Evolutionary conservation across 2,888 invertebrate species (phyloP).

Genomic region (Bedellia somnulentella): DNA sequence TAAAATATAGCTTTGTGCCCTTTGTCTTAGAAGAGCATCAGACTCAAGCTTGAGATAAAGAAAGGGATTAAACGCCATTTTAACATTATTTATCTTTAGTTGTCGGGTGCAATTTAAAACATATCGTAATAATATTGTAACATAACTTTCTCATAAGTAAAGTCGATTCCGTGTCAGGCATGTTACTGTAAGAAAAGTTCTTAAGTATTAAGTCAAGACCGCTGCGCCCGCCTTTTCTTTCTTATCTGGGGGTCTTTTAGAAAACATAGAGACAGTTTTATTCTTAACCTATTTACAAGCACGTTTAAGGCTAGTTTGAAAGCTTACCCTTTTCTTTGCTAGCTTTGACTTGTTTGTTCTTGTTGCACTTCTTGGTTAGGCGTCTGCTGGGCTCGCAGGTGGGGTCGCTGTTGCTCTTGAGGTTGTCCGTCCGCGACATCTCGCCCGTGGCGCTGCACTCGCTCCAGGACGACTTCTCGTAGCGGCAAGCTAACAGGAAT

Average conservation of each 20-base stretch:
- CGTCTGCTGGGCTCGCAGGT: constrained; percentile 81
- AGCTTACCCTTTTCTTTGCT: constrained; percentile 64
- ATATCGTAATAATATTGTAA: neutral
- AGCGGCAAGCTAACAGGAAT: constrained; percentile 72
- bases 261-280: neutral
- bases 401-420: constrained; percentile 81
- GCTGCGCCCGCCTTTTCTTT: neutral
- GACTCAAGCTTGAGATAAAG: too few relatives aligned
- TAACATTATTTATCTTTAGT: too few relatives aligned
- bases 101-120: constrained; percentile 3
- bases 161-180: too few relatives aligned
- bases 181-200: neutral
- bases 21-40: too few relatives aligned
- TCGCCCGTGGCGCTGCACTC: constrained; percentile 78
- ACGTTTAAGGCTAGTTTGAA: too few relatives aligned
- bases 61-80: too few relatives aligned
- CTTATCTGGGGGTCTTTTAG: neutral
- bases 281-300: too few relatives aligned
- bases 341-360: constrained; percentile 65
- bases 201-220: neutral
- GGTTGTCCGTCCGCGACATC: constrained; percentile 80
- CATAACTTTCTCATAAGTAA: neutral
- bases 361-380: constrained; percentile 86
- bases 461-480: constrained; percentile 86
- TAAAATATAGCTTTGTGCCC: too few relatives aligned